Conservation (phyloP, 2,113 vertebrate genomes). For the Actinemys pallida region DNA sequence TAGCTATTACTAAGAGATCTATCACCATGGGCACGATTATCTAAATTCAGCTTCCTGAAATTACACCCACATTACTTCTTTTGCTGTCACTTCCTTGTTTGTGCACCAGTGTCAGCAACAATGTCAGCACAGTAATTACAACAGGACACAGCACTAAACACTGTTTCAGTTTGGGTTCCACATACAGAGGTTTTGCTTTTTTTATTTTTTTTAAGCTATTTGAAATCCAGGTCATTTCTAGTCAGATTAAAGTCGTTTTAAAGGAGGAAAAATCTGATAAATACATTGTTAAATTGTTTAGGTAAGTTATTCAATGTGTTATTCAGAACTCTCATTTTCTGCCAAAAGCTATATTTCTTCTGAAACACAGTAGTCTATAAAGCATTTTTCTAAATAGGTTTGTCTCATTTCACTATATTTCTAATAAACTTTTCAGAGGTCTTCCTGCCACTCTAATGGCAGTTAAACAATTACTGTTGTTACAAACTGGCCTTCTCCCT, state of each 20-base stretch:
- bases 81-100: background rate
- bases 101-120: background rate
- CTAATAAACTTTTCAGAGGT: background rate
- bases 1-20: background rate
- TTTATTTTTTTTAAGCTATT: background rate
- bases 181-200: background rate
- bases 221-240: background rate
- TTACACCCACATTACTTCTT: background rate
- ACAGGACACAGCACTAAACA: background rate
- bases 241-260: background rate
- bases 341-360: background rate
- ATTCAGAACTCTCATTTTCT: background rate
- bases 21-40: background rate
- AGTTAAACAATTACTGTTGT: background rate
- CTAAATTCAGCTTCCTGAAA: background rate
- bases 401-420: background rate
- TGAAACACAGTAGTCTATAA: background rate
- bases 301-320: background rate
- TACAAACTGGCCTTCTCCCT: background rate
- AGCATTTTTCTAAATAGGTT: background rate
- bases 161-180: background rate
- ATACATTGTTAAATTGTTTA: too few relatives aligned
- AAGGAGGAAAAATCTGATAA: background rate
- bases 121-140: background rate
- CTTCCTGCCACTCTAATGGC: background rate